phyloP scores from a whole-genome alignment of 2,888 invertebrate genomes.

The Entomobrya multifasciata region DNA sequence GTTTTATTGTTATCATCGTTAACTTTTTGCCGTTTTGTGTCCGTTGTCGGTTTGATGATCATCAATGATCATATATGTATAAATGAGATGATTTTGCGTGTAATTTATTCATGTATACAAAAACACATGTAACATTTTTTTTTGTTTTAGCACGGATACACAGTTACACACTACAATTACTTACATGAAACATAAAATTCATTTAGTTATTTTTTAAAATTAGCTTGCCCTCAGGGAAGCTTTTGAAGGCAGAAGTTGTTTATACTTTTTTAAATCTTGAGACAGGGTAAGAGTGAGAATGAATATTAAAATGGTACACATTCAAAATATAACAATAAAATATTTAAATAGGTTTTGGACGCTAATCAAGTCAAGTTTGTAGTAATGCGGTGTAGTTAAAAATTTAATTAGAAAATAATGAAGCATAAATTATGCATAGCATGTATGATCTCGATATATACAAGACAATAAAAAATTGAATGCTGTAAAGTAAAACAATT shows the following conservation, averaged over 20 bases:
- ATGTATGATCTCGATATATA: background rate
- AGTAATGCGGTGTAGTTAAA: slow-evolving; percentile 19
- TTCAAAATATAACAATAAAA: background rate
- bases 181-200: slow-evolving; percentile 19
- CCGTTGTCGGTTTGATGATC: slow-evolving; percentile 36
- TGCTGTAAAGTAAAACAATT: background rate
- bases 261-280: background rate
- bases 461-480: background rate
- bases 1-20: background rate
- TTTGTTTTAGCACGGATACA: background rate
- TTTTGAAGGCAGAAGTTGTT: background rate
- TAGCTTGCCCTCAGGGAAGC: slow-evolving; percentile 32
- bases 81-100: too few species aligned
- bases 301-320: background rate
- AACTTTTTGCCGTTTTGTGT: background rate
- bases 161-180: background rate
- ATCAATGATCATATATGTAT: background rate
- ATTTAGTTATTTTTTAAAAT: slow-evolving; percentile 43
- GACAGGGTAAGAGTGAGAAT: background rate
- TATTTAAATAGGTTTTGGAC: background rate
- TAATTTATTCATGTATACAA: background rate
- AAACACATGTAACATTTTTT: background rate
- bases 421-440: slow-evolving; percentile 18
- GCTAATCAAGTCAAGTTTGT: slow-evolving; percentile 29
- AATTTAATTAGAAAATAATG: slow-evolving; percentile 31